Evolutionary conservation across 2,888 invertebrate genomes (phyloP), one percentile per base, ranked within the genome.

Genomic region (Chydorus sphaericus): DNA sequence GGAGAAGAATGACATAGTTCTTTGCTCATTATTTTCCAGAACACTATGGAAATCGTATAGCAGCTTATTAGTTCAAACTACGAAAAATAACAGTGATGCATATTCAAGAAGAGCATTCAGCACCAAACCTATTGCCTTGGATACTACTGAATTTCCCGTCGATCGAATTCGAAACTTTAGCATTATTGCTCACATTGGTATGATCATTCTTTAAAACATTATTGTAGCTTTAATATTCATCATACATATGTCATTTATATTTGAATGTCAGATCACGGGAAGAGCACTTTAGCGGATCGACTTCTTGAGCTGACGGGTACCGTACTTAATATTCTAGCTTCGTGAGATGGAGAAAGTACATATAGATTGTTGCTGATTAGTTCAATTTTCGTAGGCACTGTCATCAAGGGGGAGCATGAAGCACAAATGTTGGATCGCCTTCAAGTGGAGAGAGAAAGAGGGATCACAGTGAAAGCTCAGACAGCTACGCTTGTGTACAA

Each of bases 151-250:
- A 6, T 69, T 69, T 62, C 68, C 71, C 11, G 63, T 67, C 28
- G 70, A 72, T 52, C 63, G 65, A 54, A 90, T 93, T 44, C 75
- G 94, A 57, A 96, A 96, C 69, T 94, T 96, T 67, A 87, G 93
- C 70, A 96, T 98, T 65, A 91, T 98, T 60, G 97, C 97, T n/a
- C 97, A 98, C 72, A 88, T 98, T 1, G 97, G 98, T 70, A n/a
- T n/a, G n/a, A n/a, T n/a, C n/a, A n/a, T n/a, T n/a, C n/a, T n/a
- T n/a, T n/a, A n/a, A n/a, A n/a, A n/a, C n/a, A n/a, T n/a, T n/a
- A n/a, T n/a, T n/a, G n/a, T n/a, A n/a, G n/a, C n/a, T n/a, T n/a
- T n/a, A n/a, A n/a, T n/a, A n/a, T n/a, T n/a, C n/a, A n/a, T n/a
- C n/a, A n/a, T n/a, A n/a, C n/a, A n/a, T n/a, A n/a, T n/a, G n/a